A percentile compares a stretch with the other conserved stretches of the same genome.
Evolutionary conservation across 2,113 vertebrate species (phyloP).

Genomic region (Prionailurus bengalensis): DNA sequence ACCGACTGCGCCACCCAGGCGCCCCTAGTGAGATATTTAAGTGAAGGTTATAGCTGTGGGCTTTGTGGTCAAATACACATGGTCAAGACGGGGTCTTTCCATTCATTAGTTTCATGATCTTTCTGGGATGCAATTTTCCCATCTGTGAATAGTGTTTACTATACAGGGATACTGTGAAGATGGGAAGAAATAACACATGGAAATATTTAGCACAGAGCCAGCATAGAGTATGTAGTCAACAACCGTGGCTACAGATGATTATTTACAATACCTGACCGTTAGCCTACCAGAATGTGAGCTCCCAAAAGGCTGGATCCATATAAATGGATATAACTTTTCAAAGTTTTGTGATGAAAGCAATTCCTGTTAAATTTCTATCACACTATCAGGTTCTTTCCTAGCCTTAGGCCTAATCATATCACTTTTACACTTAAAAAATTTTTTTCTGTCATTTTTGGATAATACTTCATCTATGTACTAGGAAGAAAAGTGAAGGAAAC

Average conservation of each 20-base stretch:
- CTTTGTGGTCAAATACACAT: constrained; percentile 38
- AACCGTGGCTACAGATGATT: constrained; percentile 14
- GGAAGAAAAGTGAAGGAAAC: constrained; percentile 33
- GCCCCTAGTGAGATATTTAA: neutral
- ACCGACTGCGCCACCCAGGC: no score
- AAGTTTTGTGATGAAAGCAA: constrained; percentile 44
- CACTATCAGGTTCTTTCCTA: neutral
- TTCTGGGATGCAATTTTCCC: constrained; percentile 13
- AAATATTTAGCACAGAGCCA: neutral
- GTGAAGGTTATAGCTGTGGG: neutral
- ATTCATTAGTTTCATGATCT: neutral
- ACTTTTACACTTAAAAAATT: neutral
- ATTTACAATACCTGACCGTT: neutral
- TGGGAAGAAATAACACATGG: neutral
- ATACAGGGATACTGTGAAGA: neutral
- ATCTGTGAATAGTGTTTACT: neutral
- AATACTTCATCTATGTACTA: neutral
- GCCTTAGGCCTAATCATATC: neutral
- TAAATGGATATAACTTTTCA: neutral
- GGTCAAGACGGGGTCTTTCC: neutral
- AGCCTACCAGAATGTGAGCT: neutral
- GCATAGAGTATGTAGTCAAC: neutral
- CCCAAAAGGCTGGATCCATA: neutral
- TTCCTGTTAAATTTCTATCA: constrained; percentile 19
- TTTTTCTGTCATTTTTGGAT: constrained; percentile 18